phyloP scores from a whole-genome alignment of 2,888 invertebrate genomes.

The Empis stercorea region DNA sequence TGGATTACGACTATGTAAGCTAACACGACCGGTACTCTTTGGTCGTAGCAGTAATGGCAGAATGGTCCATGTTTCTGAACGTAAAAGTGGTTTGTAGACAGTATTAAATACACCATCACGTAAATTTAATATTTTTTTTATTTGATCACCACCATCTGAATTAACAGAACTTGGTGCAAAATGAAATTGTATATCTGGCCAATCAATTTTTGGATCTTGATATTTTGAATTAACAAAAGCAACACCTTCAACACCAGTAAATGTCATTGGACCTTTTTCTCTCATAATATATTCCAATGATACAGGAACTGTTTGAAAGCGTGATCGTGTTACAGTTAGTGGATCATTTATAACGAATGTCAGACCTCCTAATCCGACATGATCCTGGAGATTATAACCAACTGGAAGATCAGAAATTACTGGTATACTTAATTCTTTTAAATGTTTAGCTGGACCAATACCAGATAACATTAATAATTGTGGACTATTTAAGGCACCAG shows the following conservation, averaged over 20 bases:
- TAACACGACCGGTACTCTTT: slow-evolving; percentile 77
- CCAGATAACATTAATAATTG: slow-evolving; percentile 87
- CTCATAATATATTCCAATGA: slow-evolving; percentile 69
- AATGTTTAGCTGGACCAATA: slow-evolving; percentile 65
- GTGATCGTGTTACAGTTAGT: slow-evolving; percentile 59
- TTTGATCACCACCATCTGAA: slow-evolving; percentile 70
- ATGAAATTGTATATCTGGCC: slow-evolving; percentile 80
- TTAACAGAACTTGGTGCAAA: slow-evolving; percentile 75
- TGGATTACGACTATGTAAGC: slow-evolving; percentile 67
- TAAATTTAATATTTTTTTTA: slow-evolving; percentile 59
- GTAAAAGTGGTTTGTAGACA: slow-evolving; percentile 66
- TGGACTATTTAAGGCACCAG: slow-evolving; percentile 79
- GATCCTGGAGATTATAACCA: slow-evolving; percentile 76
- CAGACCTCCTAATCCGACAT: slow-evolving; percentile 73
- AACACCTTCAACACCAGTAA: slow-evolving; percentile 72
- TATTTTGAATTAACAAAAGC: slow-evolving; percentile 81
- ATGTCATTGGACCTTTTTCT: slow-evolving; percentile 72
- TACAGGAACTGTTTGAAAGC: slow-evolving; percentile 64
- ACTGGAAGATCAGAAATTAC: slow-evolving; percentile 63
- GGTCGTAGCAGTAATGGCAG: slow-evolving; percentile 71
- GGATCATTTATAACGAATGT: slow-evolving; percentile 74
- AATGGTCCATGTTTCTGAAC: slow-evolving; percentile 74
- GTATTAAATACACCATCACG: slow-evolving; percentile 72
- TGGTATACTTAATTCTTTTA: slow-evolving; percentile 57
- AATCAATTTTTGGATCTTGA: slow-evolving; percentile 60